These are phyloP conservation scores for Antennarius maculatus DNA, from an alignment of 2,797 vertebrate species.

Conservation along the genomic window DNA sequence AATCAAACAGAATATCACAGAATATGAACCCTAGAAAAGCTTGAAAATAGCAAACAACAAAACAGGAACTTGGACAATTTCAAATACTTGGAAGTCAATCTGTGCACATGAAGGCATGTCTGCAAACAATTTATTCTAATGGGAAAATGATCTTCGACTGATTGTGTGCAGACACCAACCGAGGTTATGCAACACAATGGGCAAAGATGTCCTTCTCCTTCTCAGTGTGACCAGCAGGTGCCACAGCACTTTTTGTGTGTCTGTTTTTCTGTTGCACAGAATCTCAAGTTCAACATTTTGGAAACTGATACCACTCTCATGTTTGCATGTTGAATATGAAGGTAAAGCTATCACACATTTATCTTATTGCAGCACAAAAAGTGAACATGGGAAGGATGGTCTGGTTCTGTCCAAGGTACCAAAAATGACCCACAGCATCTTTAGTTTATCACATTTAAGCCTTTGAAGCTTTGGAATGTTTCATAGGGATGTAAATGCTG, in stretches of 20 bases:
- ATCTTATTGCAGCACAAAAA: not conserved
- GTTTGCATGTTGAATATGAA: not conserved
- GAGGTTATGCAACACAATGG: not conserved
- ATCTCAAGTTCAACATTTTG: not conserved
- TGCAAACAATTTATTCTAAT: not conserved
- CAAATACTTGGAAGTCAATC: not conserved
- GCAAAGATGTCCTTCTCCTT: not conserved
- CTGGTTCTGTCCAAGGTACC: not conserved
- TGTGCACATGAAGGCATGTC: not conserved
- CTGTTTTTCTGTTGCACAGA: not conserved
- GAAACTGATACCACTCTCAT: not conserved
- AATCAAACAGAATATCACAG: not conserved
- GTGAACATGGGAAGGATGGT: not conserved
- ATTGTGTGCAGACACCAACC: not conserved
- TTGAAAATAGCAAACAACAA: not conserved
- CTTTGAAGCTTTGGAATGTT: not conserved
- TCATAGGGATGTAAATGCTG: too few relatives aligned
- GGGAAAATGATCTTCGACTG: not conserved
- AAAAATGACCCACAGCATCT: not conserved
- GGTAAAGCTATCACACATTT: not conserved
- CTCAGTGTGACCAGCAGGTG: not conserved
- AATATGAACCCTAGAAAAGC: not conserved
- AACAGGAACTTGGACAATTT: conserved; percentile 9
- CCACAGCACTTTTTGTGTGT: not conserved
- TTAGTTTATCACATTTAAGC: not conserved